Conservation (phyloP, 2,888 invertebrate species). For the Adelognathus sp. region DNA sequence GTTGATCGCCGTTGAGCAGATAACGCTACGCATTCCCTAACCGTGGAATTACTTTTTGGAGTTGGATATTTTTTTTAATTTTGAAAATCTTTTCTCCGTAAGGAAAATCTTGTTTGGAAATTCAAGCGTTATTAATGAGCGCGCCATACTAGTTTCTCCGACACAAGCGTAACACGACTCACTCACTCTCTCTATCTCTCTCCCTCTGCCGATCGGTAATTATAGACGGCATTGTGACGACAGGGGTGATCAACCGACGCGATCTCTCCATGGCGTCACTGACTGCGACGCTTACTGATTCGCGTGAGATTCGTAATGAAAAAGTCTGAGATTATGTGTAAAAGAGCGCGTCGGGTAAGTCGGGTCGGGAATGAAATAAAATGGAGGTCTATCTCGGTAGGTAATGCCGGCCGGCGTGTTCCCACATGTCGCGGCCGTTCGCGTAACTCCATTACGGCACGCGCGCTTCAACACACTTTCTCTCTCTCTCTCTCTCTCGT, state of each 20-base stretch:
- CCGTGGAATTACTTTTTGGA: too few relatives aligned
- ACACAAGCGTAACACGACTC: conserved; percentile 52
- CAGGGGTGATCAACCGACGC: conserved; percentile 71
- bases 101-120: conserved; percentile 41
- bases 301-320: too few relatives aligned
- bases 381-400: conserved; percentile 80
- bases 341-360: conserved; percentile 1
- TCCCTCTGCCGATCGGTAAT: conserved; percentile 69
- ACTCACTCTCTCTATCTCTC: conserved; percentile 42
- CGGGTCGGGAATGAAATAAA: conserved; percentile 73
- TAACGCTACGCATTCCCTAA: too few relatives aligned
- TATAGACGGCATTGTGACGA: conserved; percentile 72
- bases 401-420: conserved; percentile 81
- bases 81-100: too few relatives aligned
- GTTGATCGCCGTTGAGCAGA: conserved; percentile 8
- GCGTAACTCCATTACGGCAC: conserved; percentile 66
- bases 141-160: conserved; percentile 50
- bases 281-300: not conserved
- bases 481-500: too few relatives aligned
- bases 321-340: too few relatives aligned
- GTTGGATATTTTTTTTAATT: too few relatives aligned
- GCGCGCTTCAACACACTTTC: too few relatives aligned
- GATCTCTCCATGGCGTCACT: conserved; percentile 73
- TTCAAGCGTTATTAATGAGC: conserved; percentile 44
- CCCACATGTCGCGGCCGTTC: conserved; percentile 76